Evolutionary conservation across 2,113 vertebrate genomes (phyloP).

Genomic region (Oceanites oceanicus): DNA sequence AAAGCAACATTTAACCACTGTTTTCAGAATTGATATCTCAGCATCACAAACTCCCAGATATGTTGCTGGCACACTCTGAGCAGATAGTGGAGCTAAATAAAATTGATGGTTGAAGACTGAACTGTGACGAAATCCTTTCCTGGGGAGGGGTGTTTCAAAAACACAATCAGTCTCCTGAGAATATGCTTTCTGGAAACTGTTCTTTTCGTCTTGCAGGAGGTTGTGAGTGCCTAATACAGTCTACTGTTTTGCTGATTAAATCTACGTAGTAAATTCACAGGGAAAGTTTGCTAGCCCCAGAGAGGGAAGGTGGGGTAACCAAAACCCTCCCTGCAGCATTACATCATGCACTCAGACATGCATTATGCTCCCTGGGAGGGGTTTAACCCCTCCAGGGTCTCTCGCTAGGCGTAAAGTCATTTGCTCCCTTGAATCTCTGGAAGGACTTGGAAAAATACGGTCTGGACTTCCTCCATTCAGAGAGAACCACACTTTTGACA

Average conservation of each 20-base stretch:
- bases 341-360: neutral
- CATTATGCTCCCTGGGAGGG: neutral
- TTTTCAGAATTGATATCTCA: rapidly evolving
- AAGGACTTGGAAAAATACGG: neutral
- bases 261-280: neutral
- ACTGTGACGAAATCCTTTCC: neutral
- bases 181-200: neutral
- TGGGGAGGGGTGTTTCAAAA: neutral
- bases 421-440: neutral
- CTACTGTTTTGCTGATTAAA: neutral
- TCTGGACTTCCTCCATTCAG: neutral
- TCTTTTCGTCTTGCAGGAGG: neutral
- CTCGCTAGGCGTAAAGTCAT: neutral
- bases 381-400: neutral
- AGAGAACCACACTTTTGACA: neutral
- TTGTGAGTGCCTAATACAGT: neutral
- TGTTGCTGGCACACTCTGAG: neutral
- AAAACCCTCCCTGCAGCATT: neutral
- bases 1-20: neutral
- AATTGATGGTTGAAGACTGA: neutral
- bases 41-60: neutral
- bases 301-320: neutral
- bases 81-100: neutral
- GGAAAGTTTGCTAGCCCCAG: neutral
- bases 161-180: rapidly evolving